Evolutionary conservation across 2,113 vertebrate genomes (phyloP).

Genomic region (Neofelis nebulosa): DNA sequence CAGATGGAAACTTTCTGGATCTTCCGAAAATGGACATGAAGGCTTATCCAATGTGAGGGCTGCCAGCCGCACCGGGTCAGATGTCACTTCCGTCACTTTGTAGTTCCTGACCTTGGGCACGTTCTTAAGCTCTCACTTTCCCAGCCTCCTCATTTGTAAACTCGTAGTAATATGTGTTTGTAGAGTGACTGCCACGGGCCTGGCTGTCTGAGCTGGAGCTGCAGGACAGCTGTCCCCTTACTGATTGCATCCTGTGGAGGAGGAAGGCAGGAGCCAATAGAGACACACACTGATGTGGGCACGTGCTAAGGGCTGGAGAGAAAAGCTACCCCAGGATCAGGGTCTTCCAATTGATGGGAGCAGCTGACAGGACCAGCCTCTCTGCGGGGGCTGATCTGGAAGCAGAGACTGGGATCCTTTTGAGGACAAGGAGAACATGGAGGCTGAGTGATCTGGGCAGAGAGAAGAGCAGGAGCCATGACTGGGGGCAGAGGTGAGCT

Average conservation of each 20-base stretch:
- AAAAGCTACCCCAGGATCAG: background rate
- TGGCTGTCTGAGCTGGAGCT: background rate
- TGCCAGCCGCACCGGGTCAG: accelerated
- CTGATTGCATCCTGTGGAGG: background rate
- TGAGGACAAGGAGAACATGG: background rate
- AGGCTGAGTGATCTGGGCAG: background rate
- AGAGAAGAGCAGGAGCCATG: background rate
- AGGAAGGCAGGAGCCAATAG: background rate
- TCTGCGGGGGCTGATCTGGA: background rate
- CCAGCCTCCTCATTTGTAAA: background rate
- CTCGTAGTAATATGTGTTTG: background rate
- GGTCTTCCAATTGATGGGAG: background rate
- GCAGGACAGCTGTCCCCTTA: background rate
- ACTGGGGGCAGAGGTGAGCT: background rate
- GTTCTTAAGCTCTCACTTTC: background rate
- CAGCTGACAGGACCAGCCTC: background rate
- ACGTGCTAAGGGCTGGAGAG: background rate
- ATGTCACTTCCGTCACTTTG: background rate
- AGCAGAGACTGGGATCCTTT: background rate
- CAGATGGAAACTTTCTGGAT: background rate
- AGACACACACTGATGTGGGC: background rate
- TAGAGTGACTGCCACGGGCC: accelerated
- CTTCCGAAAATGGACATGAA: background rate
- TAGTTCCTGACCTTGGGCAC: accelerated
- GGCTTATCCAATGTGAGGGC: background rate